Evolutionary conservation across 2,113 vertebrate genomes (phyloP), one percentile per base, ranked within the genome.

Genomic region (Marmota monax): DNA sequence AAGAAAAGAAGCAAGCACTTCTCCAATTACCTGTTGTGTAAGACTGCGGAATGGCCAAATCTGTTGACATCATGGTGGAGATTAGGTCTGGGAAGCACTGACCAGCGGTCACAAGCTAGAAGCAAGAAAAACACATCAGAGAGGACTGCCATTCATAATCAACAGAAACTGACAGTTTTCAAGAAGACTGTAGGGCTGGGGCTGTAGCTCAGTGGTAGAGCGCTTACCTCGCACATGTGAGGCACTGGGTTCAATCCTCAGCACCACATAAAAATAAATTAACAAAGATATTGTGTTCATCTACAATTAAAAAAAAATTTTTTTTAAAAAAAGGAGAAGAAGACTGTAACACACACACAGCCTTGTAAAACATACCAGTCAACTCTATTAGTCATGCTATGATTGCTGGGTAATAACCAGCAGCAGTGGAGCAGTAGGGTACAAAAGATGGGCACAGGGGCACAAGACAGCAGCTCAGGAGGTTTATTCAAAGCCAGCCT

Each of bases 61-160:
- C 99, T 99, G 98, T 99, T 99, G 97, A 99, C 98, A 5, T 99
- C 99, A 0, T 99, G 99, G 63, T 99, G 98, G 87, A 99, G 99
- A 84, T 98, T 98, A 0, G 99, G 99, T 70, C 98, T 99, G 53
- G 99, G 99, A 74, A 99, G 99, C 32, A 99, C 98, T 0, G 99
- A 99, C 99, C 99, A 99, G 13, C 99, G 99, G 7, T 99, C 99
- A 27, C 99, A 99, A 1, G 99, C 99, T 99, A 87, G 45, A 7
- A 96, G 45, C 0, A 97, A 96, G 42, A 72, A 98, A 96, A 97
- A 39, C 2, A 58, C 58, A 1, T 22, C 74, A 98, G 93, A 95
- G 76, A 14, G 48, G 27, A 79, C 27, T 16, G 48, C 16, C 70
- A 69, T 39, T 85, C 69, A 74, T 1, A 42, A 82, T 76, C 69